Evolutionary conservation across 2,113 vertebrate genomes (phyloP).

Genomic region (Aldabrachelys gigantea): DNA sequence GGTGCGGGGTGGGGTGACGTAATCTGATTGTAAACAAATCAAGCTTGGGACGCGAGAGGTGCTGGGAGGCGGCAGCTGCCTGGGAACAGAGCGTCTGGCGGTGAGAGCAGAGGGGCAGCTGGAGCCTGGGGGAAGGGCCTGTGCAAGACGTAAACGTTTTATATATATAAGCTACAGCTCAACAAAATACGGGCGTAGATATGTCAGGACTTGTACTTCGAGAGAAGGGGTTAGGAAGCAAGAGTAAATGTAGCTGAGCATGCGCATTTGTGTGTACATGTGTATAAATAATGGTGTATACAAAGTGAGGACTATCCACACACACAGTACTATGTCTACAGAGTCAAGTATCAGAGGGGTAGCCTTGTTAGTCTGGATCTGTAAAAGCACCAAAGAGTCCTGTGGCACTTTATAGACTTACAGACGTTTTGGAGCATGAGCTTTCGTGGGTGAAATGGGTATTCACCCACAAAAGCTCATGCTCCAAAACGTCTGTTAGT

Average conservation of each 20-base stretch:
- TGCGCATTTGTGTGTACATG: no score
- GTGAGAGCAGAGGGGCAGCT: neutral
- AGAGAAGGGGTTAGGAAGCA: neutral
- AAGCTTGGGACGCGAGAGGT: conserved; percentile 61
- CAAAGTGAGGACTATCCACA: neutral
- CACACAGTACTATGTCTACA: neutral
- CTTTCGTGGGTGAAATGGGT: no score
- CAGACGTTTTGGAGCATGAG: no score
- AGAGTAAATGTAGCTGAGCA: neutral
- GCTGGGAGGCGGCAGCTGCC: neutral
- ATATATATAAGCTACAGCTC: neutral
- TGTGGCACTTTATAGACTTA: no score
- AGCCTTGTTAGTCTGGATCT: no score
- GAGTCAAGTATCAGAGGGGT: no score
- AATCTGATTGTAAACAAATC: conserved; percentile 91
- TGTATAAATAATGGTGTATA: neutral
- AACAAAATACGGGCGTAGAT: neutral
- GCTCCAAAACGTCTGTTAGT: no score
- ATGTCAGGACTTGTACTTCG: neutral
- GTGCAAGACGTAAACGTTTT: neutral
- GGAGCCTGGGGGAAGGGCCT: neutral
- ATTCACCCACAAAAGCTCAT: no score
- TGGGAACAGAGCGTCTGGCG: neutral
- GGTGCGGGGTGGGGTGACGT: conserved; percentile 80
- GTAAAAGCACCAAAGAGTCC: no score